A percentile compares a stretch with the other conserved stretches of the same genome.
Evolutionary conservation across 2,888 invertebrate genomes (phyloP).

Genomic region (Orthonevra nobilis): DNA sequence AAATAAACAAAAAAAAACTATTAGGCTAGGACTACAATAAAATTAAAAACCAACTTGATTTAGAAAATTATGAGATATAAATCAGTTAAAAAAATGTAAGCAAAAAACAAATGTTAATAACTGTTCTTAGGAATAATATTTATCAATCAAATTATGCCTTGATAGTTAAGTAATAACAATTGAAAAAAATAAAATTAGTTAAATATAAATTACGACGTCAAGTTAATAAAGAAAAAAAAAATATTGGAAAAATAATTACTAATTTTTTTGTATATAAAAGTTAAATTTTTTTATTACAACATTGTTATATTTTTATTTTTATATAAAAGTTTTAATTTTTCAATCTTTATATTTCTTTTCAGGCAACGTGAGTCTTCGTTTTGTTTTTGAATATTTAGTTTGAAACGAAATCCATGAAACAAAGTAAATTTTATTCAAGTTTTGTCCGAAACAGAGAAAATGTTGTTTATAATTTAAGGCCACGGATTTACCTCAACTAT

Average conservation of each 20-base stretch:
- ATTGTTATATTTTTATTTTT: not conserved
- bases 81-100: slow-evolving; percentile 16
- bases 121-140: slow-evolving; percentile 71
- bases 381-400: too few species aligned
- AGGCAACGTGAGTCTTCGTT: too few species aligned
- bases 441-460: too few species aligned
- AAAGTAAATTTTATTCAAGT: too few species aligned
- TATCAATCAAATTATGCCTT: slow-evolving; percentile 77
- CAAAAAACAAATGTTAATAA: slow-evolving; percentile 28
- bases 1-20: slow-evolving; percentile 34
- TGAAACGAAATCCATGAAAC: too few species aligned
- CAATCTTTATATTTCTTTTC: too few species aligned
- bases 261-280: not conserved
- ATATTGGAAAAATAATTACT: not conserved
- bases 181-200: slow-evolving; percentile 24
- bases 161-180: slow-evolving; percentile 73
- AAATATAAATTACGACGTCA: slow-evolving; percentile 24
- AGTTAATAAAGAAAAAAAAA: slow-evolving; percentile 8
- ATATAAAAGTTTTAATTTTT: too few species aligned
- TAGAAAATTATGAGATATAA: slow-evolving; percentile 6
- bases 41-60: slow-evolving; percentile 18
- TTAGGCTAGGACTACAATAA: slow-evolving; percentile 43
- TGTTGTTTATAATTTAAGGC: too few species aligned
- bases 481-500: too few species aligned
- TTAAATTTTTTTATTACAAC: too few species aligned